Conservation (phyloP, 1,140 invertebrate genomes). For the Pogonus chalceus region DNA sequence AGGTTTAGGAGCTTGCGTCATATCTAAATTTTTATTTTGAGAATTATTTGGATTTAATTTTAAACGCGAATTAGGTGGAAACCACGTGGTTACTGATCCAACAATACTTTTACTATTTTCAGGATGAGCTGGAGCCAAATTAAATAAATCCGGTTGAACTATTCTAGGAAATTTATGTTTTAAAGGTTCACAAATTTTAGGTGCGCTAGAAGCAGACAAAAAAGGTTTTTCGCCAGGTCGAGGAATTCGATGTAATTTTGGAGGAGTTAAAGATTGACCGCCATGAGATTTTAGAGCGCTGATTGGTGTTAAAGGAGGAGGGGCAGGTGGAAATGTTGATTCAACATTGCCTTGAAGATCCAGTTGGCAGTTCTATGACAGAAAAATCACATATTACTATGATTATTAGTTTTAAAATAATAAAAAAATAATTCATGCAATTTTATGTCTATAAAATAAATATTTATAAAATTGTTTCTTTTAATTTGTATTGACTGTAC, state of each 20-base stretch:
- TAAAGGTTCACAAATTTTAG: too few species aligned
- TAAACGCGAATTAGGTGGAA: conserved; percentile 38
- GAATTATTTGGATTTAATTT: conserved; percentile 25
- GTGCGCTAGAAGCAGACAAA: conserved; percentile 18
- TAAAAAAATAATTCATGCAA: too few species aligned
- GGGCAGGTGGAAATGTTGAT: conserved; percentile 26
- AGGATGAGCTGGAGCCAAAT: too few species aligned
- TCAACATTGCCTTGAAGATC: conserved; percentile 28
- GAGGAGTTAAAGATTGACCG: conserved; percentile 30
- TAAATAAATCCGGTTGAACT: conserved; percentile 21
- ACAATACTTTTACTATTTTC: conserved; percentile 30
- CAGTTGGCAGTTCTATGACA: conserved; percentile 48
- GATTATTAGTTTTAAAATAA: too few species aligned
- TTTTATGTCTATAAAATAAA: too few species aligned
- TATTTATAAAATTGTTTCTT: too few species aligned
- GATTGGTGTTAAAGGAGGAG: conserved; percentile 49
- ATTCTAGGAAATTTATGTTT: conserved; percentile 15
- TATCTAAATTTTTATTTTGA: conserved; percentile 15
- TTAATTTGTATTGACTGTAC: too few species aligned
- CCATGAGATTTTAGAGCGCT: conserved; percentile 39
- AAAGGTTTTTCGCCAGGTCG: conserved; percentile 19
- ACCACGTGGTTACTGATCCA: conserved; percentile 40
- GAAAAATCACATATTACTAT: conserved; percentile 2
- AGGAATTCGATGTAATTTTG: conserved; percentile 38
- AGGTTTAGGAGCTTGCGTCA: conserved; percentile 29